Base-by-base conservation (phyloP, 2,888 invertebrate species). In the Tenthredo mesomela region DNA sequence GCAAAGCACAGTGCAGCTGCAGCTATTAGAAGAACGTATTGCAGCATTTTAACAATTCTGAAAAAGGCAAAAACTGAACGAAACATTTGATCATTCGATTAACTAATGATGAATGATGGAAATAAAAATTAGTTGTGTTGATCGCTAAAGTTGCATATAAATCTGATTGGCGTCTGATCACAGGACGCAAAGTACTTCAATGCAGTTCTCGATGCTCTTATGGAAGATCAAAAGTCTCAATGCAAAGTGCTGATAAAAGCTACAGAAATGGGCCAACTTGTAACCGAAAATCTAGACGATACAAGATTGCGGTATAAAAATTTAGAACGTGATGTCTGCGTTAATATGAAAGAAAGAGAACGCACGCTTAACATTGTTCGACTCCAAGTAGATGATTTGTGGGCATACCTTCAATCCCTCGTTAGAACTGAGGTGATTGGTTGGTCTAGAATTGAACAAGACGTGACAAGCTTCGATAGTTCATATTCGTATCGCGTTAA, bases 181-280 rank as follows among this genome's bases (percentile, higher is more conserved):
- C 43, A 96, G 96, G 96, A 96, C 89, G 94, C 95, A 0, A 94
- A 95, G 9, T 95, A 95, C 89, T 96, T 95, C 88, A 95, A 96
- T 75, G 95, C 95, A 0, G 95, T 96, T 3, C 90, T 96, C 84
- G 94, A 94, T 58, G 94, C 95, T 0, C 91, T 96, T 75, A 94
- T 94, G 88, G 89, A 94, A 40, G 96, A 96, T 89, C 95, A 95
- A 85, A 92, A 94, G 65, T 94, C 94, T 12, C 96, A 96, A 92
- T 95, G 95, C 70, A 95, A 95, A 88, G 95, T 96, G 86, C 94
- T 96, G 88, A 94, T 95, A 91, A 95, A 94, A 33, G 95, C 96
- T 0, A 96, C 95, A 0, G 94, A 95, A 89, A 94, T 96, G 93
- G 96, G 96, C 0, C 96, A 96, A 89, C 92, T 96, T 0, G 96